Evolutionary conservation across 2,888 invertebrate species (phyloP).

Genomic region (Phalangium opilio): DNA sequence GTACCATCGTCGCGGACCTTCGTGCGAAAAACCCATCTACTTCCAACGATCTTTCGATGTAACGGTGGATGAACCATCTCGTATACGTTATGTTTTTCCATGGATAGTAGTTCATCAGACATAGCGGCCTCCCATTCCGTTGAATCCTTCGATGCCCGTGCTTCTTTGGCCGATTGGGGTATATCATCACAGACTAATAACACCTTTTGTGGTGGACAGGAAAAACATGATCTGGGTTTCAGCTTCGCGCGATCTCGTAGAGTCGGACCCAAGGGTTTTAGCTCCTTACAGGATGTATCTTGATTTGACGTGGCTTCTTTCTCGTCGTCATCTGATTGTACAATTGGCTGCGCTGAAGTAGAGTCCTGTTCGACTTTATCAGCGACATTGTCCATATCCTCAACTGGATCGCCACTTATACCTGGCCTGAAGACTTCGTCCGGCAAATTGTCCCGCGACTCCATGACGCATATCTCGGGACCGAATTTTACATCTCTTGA

Average conservation of each 20-base stretch:
- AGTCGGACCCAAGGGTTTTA: too few relatives aligned
- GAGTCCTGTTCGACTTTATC: too few relatives aligned
- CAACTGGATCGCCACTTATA: too few relatives aligned
- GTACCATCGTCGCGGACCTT: conserved; percentile 5
- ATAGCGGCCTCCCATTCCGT: background rate
- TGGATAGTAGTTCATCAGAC: background rate
- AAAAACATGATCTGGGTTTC: too few relatives aligned
- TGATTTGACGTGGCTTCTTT: background rate
- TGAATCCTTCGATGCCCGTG: background rate
- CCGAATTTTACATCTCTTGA: conserved; percentile 1
- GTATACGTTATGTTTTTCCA: background rate
- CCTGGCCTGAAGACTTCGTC: too few relatives aligned
- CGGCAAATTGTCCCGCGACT: too few relatives aligned
- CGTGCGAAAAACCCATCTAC: background rate
- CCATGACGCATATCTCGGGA: too few relatives aligned
- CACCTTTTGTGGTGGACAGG: background rate
- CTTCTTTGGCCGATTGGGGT: background rate
- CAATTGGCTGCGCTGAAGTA: too few relatives aligned
- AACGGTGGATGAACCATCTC: background rate
- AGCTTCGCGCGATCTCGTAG: too few relatives aligned
- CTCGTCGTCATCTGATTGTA: background rate
- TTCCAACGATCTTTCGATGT: background rate
- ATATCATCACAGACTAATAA: background rate
- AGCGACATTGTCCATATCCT: too few relatives aligned
- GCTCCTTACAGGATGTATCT: too few relatives aligned